Evolutionary conservation across 53 echinoderm and acorn worm species (phyloP).

Genomic region (Holothuria leucospilota): DNA sequence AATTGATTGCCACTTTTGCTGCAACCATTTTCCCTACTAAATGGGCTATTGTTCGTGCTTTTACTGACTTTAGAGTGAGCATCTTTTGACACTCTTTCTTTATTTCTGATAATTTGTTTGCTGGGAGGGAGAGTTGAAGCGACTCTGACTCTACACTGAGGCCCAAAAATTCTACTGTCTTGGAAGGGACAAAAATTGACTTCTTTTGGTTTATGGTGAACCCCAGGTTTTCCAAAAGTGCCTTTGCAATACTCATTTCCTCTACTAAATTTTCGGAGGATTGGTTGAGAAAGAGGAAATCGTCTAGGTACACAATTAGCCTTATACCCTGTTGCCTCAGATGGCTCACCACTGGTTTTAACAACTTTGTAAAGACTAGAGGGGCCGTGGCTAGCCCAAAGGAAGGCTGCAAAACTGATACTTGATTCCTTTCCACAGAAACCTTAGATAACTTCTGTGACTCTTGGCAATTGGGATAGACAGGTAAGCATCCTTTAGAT

Average conservation of each 20-base stretch:
- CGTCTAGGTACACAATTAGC: constrained; percentile 25
- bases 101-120: constrained; percentile 2
- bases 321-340: constrained; percentile 13
- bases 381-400: background rate
- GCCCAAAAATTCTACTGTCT: background rate
- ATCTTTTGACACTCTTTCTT: constrained; percentile 3
- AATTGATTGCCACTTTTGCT: constrained; percentile 13
- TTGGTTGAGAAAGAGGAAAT: constrained; percentile 28
- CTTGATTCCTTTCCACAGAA: constrained; percentile 11
- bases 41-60: background rate
- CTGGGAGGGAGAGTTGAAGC: constrained; percentile 3
- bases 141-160: background rate
- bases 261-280: background rate
- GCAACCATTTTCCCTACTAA: constrained; percentile 23
- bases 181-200: background rate
- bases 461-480: background rate
- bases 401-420: constrained; percentile 19
- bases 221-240: background rate
- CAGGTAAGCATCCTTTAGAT: constrained; percentile 7
- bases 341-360: constrained; percentile 4
- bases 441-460: constrained; percentile 9
- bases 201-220: no score
- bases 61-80: background rate
- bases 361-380: constrained; percentile 28
- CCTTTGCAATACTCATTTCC: background rate